Conservation (phyloP, 1,140 invertebrate genomes). For the Spodoptera frugiperda region DNA sequence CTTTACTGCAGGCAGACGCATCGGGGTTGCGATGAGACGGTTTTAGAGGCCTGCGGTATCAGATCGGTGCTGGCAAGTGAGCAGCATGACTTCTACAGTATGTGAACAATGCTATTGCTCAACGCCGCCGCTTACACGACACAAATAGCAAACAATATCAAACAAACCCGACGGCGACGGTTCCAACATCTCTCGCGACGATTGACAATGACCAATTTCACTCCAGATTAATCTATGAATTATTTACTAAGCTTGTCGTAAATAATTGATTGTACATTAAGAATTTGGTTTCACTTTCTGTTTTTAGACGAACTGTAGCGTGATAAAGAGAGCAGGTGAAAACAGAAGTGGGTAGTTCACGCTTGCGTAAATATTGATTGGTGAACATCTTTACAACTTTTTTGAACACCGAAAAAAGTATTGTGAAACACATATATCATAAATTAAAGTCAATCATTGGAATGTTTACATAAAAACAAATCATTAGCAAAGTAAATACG, state of each 20-base stretch:
- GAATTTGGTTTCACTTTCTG: conserved; percentile 23
- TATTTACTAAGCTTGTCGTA: conserved; percentile 26
- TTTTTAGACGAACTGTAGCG: conserved; percentile 13
- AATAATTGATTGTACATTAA: conserved; percentile 25
- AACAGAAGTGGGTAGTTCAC: conserved; percentile 3
- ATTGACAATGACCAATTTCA: conserved; percentile 38
- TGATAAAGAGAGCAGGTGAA: conserved; percentile 18
- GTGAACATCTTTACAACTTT: neutral
- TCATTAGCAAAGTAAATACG: conserved; percentile 12
- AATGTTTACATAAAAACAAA: conserved; percentile 18
- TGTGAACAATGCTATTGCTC: conserved; percentile 77
- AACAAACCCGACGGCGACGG: conserved; percentile 6
- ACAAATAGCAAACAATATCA: conserved; percentile 31
- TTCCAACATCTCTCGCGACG: neutral
- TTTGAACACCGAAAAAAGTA: neutral
- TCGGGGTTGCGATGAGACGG: conserved; percentile 71
- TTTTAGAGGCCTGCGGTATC: conserved; percentile 69
- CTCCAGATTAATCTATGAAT: conserved; percentile 33
- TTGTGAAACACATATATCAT: neutral
- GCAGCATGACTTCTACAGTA: conserved; percentile 76
- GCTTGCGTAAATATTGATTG: conserved; percentile 5
- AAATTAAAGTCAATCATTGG: conserved; percentile 3
- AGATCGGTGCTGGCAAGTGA: conserved; percentile 73
- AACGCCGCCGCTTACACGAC: conserved; percentile 35
- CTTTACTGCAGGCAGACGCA: conserved; percentile 75